Conservation (phyloP, 1,140 invertebrate genomes). For the Carposina sasakii region DNA sequence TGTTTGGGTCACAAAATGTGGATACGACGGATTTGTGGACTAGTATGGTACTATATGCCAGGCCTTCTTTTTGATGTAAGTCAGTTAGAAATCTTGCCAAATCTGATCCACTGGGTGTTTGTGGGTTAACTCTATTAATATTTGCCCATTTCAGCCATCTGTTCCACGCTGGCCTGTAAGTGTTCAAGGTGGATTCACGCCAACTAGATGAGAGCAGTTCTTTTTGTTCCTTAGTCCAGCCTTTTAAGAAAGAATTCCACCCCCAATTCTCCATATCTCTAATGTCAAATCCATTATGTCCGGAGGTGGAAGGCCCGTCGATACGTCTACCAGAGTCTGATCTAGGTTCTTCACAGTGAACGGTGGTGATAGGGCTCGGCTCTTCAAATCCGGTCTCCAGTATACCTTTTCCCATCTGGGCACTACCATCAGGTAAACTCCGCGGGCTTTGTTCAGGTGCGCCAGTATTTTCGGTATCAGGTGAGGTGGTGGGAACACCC, state of each 20-base stretch:
- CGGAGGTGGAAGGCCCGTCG: not conserved
- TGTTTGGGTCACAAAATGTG: not conserved
- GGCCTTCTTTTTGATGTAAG: not conserved
- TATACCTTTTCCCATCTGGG: conserved; percentile 1
- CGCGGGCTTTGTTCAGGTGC: conserved; percentile 3
- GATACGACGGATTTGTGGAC: conserved; percentile 7
- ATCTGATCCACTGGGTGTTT: not conserved
- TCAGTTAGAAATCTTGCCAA: not conserved
- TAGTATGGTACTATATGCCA: conserved; percentile 4
- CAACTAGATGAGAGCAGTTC: conserved; percentile 3
- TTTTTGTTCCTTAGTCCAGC: not conserved
- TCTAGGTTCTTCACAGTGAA: conserved; percentile 3
- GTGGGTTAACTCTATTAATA: not conserved
- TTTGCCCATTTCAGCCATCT: conserved; percentile 22
- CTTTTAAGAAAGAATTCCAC: not conserved
- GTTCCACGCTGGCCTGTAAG: conserved; percentile 17
- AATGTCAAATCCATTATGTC: not conserved
- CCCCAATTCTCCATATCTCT: conserved; percentile 9
- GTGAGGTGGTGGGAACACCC: conserved; percentile 11
- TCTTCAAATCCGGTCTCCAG: conserved; percentile 5
- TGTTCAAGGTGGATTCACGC: conserved; percentile 17
- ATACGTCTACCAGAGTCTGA: not conserved
- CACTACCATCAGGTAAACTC: conserved; percentile 5
- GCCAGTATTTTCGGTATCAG: conserved; percentile 6
- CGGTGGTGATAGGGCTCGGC: not conserved